Base-by-base conservation (phyloP, 2,113 vertebrate genomes). In the Ariopsis seemanni region DNA sequence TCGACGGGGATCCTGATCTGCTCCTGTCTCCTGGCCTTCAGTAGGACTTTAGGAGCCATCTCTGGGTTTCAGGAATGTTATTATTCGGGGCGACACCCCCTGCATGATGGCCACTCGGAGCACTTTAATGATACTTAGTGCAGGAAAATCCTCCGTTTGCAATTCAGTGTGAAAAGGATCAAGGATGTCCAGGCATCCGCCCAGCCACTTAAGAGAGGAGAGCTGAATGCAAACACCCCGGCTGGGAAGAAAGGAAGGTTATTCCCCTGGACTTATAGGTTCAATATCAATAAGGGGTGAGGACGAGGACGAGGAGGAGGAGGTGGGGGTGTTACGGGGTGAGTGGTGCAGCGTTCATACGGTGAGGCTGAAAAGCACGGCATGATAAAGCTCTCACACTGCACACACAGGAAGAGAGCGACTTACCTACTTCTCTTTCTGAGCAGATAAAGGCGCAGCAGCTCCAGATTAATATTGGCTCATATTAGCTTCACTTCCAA, bases 21-120 rank as follows among this genome's bases (percentile, higher is more conserved):
- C 75, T 62, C 89, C 91, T 88, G 92, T 90, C 87, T 63, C 91
- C 92, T 91, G 85, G 63, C 91, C 93, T 94, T 92, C 93, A 93
- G 91, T 82, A 74, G 91, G 91, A 90, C 92, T 95, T 92, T 89
- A 88, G 89, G 91, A 93, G 92, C 92, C 92, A 95, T 95, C 95
- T 93, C 94, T 89, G 88, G 93, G 95, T 89, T 92, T 94, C 92
- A 94, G 95, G 94, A 96, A 96, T 95, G 95, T 94, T 94, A 95
- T 95, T 95, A 95, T 95, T 91, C 91, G 18, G 80, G 90, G 93
- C 88, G 82, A 85, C 87, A 87, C 89, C 86, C 90, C 89, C 84
- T 88, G 88, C 92, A 92, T 55, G 89, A 91, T 83, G 60, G 84
- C 90, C 88, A 72, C 42, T 91, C 82, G 93, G 93, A 92, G 93